Percentiles rank a stretch among this genome's conserved stretches.
These are phyloP conservation scores for Cirrhinus molitorella DNA, from an alignment of 2,797 vertebrate genomes.

Conservation along the genomic window DNA sequence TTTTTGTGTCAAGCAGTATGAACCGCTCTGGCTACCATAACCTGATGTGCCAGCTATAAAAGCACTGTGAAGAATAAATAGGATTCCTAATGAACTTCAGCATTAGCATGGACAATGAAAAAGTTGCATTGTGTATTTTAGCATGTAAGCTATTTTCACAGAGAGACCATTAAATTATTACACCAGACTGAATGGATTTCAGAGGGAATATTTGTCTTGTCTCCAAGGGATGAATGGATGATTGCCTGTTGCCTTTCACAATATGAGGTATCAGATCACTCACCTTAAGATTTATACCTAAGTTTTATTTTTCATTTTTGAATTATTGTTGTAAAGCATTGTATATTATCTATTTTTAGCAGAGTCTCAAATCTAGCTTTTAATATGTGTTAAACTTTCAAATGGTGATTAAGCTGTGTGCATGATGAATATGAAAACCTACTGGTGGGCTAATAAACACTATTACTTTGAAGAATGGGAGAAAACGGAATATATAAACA, in stretches of 20 bases:
- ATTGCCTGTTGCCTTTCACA: neutral
- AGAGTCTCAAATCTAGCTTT: neutral
- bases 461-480: neutral
- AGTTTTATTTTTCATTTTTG: neutral
- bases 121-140: neutral
- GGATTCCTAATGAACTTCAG: neutral
- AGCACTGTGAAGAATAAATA: neutral
- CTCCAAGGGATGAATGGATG: neutral
- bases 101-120: neutral
- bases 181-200: neutral
- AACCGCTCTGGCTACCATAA: neutral
- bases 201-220: neutral
- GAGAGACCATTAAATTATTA: neutral
- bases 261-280: slow-evolving; percentile 17
- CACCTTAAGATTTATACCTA: neutral
- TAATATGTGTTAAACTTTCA: neutral
- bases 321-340: neutral
- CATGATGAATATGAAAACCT: neutral
- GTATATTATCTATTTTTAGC: neutral
- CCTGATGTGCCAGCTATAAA: neutral
- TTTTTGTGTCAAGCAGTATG: neutral
- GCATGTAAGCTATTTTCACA: slow-evolving; percentile 20
- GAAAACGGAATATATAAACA: neutral
- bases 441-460: no score
- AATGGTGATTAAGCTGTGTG: neutral